These are phyloP conservation scores for Bombylius discolor DNA, from an alignment of 2,888 invertebrate species.

Conservation along the genomic window DNA sequence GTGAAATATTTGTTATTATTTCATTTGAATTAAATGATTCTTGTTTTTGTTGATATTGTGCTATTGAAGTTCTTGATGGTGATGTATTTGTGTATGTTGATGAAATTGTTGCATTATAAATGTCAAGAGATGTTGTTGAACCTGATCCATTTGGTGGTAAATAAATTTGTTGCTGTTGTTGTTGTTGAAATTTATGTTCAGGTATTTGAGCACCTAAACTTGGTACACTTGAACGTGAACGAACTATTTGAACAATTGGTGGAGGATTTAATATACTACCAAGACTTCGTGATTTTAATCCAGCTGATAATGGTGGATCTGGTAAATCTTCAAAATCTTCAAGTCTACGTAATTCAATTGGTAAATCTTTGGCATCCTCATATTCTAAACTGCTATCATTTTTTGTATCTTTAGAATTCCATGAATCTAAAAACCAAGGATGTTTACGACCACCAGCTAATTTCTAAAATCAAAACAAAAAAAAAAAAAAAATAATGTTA, in stretches of 20 bases:
- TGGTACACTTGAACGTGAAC: conserved; percentile 64
- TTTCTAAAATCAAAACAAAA: conserved; percentile 41
- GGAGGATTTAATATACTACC: conserved; percentile 70
- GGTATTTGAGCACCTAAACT: conserved; percentile 41
- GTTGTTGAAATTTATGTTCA: conserved; percentile 12
- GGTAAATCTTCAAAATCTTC: conserved; percentile 49
- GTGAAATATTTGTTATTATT: conserved; percentile 14
- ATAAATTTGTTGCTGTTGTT: conserved; percentile 30
- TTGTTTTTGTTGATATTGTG: background rate
- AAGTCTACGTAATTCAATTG: conserved; percentile 73
- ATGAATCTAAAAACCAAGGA: conserved; percentile 70
- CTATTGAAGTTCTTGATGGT: background rate
- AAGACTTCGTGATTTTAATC: conserved; percentile 69
- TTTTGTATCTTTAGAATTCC: conserved; percentile 46
- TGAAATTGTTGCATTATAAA: background rate
- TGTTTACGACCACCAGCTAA: conserved; percentile 59
- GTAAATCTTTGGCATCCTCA: conserved; percentile 61
- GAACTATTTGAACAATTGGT: conserved; percentile 55
- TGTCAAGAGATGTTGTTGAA: conserved; percentile 9
- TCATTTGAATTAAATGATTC: background rate
- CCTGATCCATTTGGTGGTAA: conserved; percentile 1
- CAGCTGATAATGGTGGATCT: conserved; percentile 45
- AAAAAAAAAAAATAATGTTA: background rate
- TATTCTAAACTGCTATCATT: conserved; percentile 48
- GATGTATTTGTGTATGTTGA: background rate